These are phyloP conservation scores for Dryas iulia DNA, from an alignment of 1,140 invertebrate species.

Conservation along the genomic window DNA sequence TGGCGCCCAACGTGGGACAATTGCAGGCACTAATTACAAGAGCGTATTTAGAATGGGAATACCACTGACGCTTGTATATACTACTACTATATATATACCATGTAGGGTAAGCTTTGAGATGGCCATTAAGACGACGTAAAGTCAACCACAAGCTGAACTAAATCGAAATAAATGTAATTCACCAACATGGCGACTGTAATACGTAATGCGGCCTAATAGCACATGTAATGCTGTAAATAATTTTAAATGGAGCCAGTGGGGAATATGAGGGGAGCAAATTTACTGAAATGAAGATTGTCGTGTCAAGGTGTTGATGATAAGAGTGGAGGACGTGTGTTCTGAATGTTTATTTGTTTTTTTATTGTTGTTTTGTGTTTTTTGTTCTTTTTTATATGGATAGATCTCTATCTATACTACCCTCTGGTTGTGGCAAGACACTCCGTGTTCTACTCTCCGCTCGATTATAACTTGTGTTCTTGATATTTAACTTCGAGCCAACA, in stretches of 20 bases:
- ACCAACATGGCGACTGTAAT: conserved; percentile 46
- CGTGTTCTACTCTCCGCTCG: too few species aligned
- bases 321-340: not conserved
- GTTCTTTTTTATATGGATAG: not conserved
- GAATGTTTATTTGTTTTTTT: not conserved
- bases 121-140: conserved; percentile 36
- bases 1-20: conserved; percentile 30
- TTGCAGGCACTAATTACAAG: conserved; percentile 18
- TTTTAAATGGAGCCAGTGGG: conserved; percentile 20
- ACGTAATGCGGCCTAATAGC: conserved; percentile 48
- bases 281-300: conserved; percentile 22
- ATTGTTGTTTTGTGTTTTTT: not conserved
- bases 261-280: conserved; percentile 20
- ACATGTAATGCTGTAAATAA: conserved; percentile 48
- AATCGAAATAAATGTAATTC: conserved; percentile 52
- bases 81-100: too few species aligned
- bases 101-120: conserved; percentile 27
- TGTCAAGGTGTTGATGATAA: not conserved
- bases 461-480: too few species aligned
- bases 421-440: too few species aligned
- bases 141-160: conserved; percentile 28
- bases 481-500: too few species aligned
- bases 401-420: too few species aligned
- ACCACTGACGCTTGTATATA: conserved; percentile 8
- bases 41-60: conserved; percentile 17